Evolutionary conservation across 2,113 vertebrate genomes (phyloP), one percentile per base, ranked within the genome.

Genomic region (Lucifuga dentata): DNA sequence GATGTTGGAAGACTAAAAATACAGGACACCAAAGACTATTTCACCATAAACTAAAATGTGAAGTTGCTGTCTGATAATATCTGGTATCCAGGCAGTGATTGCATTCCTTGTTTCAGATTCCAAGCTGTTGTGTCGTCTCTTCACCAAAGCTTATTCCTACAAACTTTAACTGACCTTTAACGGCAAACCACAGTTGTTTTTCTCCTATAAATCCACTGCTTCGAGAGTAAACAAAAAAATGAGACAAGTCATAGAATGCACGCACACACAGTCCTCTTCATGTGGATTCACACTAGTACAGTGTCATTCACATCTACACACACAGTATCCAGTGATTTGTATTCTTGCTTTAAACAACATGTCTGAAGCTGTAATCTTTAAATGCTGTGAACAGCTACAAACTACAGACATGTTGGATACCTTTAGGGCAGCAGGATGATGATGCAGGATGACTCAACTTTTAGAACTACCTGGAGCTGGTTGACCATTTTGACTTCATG

Each of bases 121-220:
- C 60, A 74, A 65, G 56, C 76, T 80, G 78, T 73, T 61, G 41
- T 65, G 74, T 68, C 52, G 57, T 72, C 76, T 76, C 57, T 33
- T 16, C 59, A 74, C 58, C 71, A 36, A 46, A n/a, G 46, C 64
- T 62, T 56, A 41, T 48, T 41, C 49, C 55, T 32, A 49, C 61
- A 84, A 86, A 87, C 76, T 80, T 72, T 59, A n/a, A n/a, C 41
- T 87, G 83, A 87, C 79, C 84, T 79, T 76, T 58, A 57, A 65
- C 60, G 36, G 58, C 53, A 24, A 55, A 78, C 72, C 67, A 51
- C n/a, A 35, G 71, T 74, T 60, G 56, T 66, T 63, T 64, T 51
- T 57, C 71, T 69, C 40, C 29, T 69, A 79, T 68, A 73, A 76
- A 81, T 62, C 63, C 24, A 41, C 56, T 86, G 78, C 76, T 90